Evolutionary conservation across 2,888 invertebrate genomes (phyloP).

Genomic region (Graphium colonna): DNA sequence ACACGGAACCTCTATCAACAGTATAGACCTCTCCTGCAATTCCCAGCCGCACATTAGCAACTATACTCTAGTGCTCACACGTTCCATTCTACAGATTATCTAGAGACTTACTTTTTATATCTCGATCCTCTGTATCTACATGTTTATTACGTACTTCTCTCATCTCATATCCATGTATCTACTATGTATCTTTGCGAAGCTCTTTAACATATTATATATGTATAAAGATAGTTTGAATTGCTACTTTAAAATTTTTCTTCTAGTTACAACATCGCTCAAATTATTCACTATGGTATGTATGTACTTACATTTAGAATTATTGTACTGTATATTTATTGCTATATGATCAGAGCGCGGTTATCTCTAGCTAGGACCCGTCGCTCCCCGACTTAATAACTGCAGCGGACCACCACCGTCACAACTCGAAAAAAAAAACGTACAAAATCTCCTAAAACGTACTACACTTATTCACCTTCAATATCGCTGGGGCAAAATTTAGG

Average conservation of each 20-base stretch:
- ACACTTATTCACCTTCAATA: too few relatives aligned
- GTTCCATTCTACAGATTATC: background rate
- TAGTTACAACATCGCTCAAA: background rate
- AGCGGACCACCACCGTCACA: constrained; percentile 8
- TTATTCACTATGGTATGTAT: constrained; percentile 1
- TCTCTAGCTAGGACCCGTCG: constrained; percentile 12
- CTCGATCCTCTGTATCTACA: background rate
- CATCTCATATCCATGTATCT: background rate
- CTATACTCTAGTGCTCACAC: background rate
- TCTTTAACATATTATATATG: background rate
- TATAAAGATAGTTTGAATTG: background rate
- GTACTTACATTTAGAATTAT: constrained; percentile 12
- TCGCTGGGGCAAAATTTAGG: too few relatives aligned
- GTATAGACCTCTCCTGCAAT: constrained; percentile 2
- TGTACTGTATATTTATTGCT: constrained; percentile 8
- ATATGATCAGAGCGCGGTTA: constrained; percentile 4
- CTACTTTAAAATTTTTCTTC: background rate
- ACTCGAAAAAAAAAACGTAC: too few relatives aligned
- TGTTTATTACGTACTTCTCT: background rate
- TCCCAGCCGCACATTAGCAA: background rate
- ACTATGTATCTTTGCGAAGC: background rate
- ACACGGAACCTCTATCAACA: constrained; percentile 16
- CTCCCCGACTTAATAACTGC: background rate
- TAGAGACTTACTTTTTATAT: background rate
- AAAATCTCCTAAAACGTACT: too few relatives aligned